These are phyloP conservation scores for Clistopyga incitator DNA, from an alignment of 2,888 invertebrate genomes.

Conservation along the genomic window DNA sequence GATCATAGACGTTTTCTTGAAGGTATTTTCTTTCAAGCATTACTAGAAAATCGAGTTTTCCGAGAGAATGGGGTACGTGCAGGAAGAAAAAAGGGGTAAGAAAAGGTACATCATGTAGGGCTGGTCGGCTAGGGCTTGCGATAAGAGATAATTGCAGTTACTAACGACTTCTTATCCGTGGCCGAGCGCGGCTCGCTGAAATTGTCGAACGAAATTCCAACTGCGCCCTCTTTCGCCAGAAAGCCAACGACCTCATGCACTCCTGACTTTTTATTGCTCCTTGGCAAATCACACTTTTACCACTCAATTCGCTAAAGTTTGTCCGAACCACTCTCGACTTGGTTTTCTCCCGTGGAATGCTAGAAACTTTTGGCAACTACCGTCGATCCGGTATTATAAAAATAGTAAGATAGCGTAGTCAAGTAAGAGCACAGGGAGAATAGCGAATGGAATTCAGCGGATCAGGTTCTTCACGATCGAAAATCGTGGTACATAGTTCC, in stretches of 20 bases:
- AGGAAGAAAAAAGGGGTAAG: constrained; percentile 3
- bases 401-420: constrained; percentile 43
- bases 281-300: constrained; percentile 69
- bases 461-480: constrained; percentile 26
- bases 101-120: constrained; percentile 8
- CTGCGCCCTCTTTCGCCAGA: constrained; percentile 40
- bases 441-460: not conserved
- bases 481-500: constrained; percentile 15
- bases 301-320: constrained; percentile 68
- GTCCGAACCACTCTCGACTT: constrained; percentile 47
- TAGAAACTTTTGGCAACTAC: constrained; percentile 58
- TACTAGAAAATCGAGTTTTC: not conserved
- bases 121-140: constrained; percentile 46
- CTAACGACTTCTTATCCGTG: constrained; percentile 68
- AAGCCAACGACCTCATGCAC: constrained; percentile 35
- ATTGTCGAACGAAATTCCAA: constrained; percentile 58
- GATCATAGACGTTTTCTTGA: not conserved
- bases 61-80: constrained; percentile 19
- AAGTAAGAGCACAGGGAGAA: constrained; percentile 16
- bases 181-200: constrained; percentile 46
- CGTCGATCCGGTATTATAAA: constrained; percentile 52
- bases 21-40: not conserved
- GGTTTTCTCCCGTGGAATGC: constrained; percentile 21
- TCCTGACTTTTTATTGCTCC: constrained; percentile 59
- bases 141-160: constrained; percentile 67